Evolutionary conservation across 2,888 invertebrate genomes (phyloP), one percentile per base, ranked within the genome.

Genomic region (Drosophila prostipennis): DNA sequence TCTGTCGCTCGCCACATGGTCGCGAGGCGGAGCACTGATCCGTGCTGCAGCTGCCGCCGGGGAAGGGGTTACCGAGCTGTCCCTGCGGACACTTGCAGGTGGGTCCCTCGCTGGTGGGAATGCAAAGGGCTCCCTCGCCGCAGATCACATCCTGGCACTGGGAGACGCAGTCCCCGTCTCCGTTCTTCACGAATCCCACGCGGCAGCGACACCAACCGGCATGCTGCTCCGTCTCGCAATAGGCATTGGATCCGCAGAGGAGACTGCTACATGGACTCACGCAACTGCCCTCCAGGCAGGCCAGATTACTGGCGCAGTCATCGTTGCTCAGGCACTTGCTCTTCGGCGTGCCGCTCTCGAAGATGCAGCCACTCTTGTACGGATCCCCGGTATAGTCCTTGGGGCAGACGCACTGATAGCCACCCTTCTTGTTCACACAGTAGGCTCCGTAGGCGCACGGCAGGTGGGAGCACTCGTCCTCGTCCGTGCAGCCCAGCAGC

Each of bases 371-470:
- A 42, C 94, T 93, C 91, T 96, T 96, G 89, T 97, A 97, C 1
- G 98, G 95, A 93, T 98, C 97, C 7, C 98, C 98, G 3, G 94
- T 94, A 93, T 95, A 96, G 76, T 96, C 96, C 77, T 94, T 94
- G 0, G 97, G 96, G 90, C 97, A 98, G 55, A 95, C 94, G 90
- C 98, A 98, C 87, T 96, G 95, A 90, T 96, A 97, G 46, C 96
- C 96, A 19, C 97, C 98, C 89, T 96, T 95, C 89, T 95, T 94
- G 89, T 98, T 98, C 49, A 97, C 93, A 87, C 98, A 98, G 84
- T 96, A 96, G 5, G 98, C 97, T n/a, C 96, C 96, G 85, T 96
- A 96, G 8, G 95, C 97, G 90, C 98, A 98, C 0, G 98, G 97
- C 74, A 95, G 94, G 83, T 95, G 95, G 2, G 94, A 93, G 89